Evolutionary conservation across 2,888 invertebrate species (phyloP).

Genomic region (Leptinotarsa haldemani): DNA sequence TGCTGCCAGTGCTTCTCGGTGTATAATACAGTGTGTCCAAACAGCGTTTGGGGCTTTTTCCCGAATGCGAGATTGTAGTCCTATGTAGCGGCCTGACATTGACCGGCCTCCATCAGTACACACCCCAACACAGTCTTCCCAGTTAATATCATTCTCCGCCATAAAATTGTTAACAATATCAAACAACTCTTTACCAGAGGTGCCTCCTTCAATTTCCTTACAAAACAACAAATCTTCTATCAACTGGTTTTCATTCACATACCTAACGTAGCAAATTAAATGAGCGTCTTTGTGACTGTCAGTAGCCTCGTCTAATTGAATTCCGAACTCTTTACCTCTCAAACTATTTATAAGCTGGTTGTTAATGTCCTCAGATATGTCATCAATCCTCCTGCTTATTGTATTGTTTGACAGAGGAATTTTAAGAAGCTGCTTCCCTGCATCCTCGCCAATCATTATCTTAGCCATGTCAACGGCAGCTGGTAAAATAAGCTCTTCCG

Average conservation of each 20-base stretch:
- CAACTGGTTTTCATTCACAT: constrained; percentile 33
- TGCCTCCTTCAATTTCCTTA: constrained; percentile 30
- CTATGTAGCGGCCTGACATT: no score
- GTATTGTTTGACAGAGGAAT: constrained; percentile 46
- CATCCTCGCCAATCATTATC: constrained; percentile 48
- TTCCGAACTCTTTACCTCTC: constrained; percentile 23
- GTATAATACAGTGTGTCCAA: neutral
- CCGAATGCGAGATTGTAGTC: no score
- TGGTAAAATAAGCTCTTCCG: constrained; percentile 49
- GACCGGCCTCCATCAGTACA: no score
- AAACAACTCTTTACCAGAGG: constrained; percentile 37
- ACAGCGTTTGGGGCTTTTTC: no score
- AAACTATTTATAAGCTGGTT: constrained; percentile 37
- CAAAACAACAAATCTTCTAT: constrained; percentile 36
- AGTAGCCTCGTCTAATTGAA: constrained; percentile 37
- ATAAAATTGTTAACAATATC: constrained; percentile 44
- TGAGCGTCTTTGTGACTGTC: constrained; percentile 37
- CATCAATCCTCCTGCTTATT: constrained; percentile 44
- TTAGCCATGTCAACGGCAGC: constrained; percentile 50
- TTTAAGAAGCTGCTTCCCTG: constrained; percentile 43
- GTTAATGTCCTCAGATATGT: constrained; percentile 42
- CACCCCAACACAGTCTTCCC: no score
- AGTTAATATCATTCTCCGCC: constrained; percentile 35
- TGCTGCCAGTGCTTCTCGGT: constrained; percentile 31
- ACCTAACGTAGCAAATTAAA: constrained; percentile 33